Evolutionary conservation across 2,113 vertebrate species (phyloP).

Genomic region (Larimichthys polyactis): DNA sequence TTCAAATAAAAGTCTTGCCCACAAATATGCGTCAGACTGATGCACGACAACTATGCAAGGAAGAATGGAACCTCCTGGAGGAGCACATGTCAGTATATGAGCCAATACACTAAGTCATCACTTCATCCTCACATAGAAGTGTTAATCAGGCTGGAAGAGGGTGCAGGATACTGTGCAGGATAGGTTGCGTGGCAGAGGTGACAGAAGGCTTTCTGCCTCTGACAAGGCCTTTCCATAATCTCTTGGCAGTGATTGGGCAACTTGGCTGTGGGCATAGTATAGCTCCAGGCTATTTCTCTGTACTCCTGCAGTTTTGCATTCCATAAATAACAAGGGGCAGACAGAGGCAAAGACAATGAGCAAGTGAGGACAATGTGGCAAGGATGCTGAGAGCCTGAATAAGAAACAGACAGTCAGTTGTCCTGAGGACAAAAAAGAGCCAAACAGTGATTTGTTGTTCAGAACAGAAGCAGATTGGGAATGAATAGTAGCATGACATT

Average conservation of each 20-base stretch:
- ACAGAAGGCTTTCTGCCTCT: conserved; percentile 60
- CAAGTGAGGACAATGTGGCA: conserved; percentile 73
- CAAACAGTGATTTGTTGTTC: conserved; percentile 79
- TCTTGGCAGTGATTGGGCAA: conserved; percentile 56
- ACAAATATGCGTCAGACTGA: neutral
- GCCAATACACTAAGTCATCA: conserved; percentile 16
- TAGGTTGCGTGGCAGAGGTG: conserved; percentile 41
- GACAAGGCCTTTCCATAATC: conserved; percentile 63
- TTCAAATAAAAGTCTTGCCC: neutral
- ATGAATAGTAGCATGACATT: conserved; percentile 82
- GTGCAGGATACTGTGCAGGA: conserved; percentile 2
- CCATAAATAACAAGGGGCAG: conserved; percentile 78
- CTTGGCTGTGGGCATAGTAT: conserved; percentile 53
- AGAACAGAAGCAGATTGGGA: conserved; percentile 77
- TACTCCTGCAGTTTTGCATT: conserved; percentile 62
- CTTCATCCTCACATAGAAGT: conserved; percentile 38
- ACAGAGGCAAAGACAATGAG: conserved; percentile 75
- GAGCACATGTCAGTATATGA: neutral
- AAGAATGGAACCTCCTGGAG: neutral
- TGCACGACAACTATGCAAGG: conserved; percentile 9
- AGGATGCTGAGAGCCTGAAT: conserved; percentile 74
- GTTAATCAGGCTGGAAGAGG: conserved; percentile 44
- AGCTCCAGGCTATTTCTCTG: conserved; percentile 61
- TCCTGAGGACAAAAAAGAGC: conserved; percentile 79
- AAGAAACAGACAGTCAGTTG: conserved; percentile 78